Percentiles rank a stretch among this genome's conserved stretches.
Evolutionary conservation across 2,888 invertebrate species (phyloP).

Genomic region (Harmothoe impar): DNA sequence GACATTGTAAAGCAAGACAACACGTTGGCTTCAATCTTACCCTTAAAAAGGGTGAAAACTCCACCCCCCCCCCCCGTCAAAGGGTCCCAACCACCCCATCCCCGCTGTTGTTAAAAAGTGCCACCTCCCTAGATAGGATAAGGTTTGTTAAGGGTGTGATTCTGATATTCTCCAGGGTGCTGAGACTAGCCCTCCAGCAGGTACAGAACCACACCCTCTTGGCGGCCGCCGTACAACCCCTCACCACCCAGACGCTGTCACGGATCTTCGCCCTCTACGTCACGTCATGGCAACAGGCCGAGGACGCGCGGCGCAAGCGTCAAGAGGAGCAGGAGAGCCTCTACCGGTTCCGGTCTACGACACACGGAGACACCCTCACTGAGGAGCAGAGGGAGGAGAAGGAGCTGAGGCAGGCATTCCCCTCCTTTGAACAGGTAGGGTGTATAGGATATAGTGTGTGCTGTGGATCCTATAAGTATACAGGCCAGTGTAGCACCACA

Average conservation of each 20-base stretch:
- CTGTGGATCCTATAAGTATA: neutral
- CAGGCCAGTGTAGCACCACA: no score
- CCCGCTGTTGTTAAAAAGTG: no score
- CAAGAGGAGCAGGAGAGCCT: constrained; percentile 90
- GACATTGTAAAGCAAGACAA: no score
- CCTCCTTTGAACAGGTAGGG: constrained; percentile 82
- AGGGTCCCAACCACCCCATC: no score
- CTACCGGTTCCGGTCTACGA: constrained; percentile 79
- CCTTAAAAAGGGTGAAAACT: no score
- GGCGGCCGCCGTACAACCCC: constrained; percentile 74
- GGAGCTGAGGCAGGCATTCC: constrained; percentile 82
- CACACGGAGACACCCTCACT: constrained; percentile 80
- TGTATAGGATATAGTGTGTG: neutral
- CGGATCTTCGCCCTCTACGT: constrained; percentile 85
- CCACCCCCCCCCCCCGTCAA: no score
- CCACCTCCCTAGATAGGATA: no score
- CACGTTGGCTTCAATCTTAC: no score
- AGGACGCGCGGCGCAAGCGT: constrained; percentile 87
- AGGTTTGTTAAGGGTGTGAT: neutral
- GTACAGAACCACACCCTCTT: constrained; percentile 88
- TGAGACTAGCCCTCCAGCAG: constrained; percentile 87
- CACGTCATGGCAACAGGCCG: constrained; percentile 90
- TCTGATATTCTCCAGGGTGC: constrained; percentile 72
- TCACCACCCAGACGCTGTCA: constrained; percentile 72
- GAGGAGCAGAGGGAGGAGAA: constrained; percentile 82